A percentile compares a stretch with the other conserved stretches of the same genome.
Conservation (phyloP, 2,797 vertebrate genomes). For the Echeneis naucrates region DNA sequence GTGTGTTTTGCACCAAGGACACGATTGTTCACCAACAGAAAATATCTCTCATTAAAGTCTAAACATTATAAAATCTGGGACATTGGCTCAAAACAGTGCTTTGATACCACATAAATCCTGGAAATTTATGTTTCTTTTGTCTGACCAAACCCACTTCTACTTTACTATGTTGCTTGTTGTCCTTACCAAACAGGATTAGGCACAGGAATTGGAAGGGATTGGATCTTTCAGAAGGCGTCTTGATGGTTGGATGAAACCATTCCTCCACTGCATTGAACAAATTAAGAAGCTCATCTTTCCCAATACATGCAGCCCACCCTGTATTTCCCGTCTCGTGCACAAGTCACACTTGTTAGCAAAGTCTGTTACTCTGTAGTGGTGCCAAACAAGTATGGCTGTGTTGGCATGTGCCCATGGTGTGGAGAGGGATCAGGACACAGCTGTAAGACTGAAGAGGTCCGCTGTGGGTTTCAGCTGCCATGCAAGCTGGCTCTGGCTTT, state of each 20-base stretch:
- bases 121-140: constrained; percentile 34
- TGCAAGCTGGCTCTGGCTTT: constrained; percentile 30
- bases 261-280: not conserved
- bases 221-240: constrained; percentile 37
- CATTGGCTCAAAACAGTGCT: constrained; percentile 1
- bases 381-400: constrained; percentile 55
- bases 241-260: constrained; percentile 55
- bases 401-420: constrained; percentile 48
- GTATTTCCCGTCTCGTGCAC: constrained; percentile 39
- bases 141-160: no score
- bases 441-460: constrained; percentile 53
- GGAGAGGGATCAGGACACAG: constrained; percentile 60
- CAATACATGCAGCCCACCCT: constrained; percentile 15
- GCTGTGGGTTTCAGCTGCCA: constrained; percentile 48
- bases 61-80: constrained; percentile 15
- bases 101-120: constrained; percentile 19
- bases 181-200: constrained; percentile 52
- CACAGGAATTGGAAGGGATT: constrained; percentile 32
- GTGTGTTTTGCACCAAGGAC: constrained; percentile 2
- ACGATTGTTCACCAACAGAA: constrained; percentile 1
- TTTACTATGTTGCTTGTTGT: constrained; percentile 58
- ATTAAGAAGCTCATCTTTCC: constrained; percentile 48
- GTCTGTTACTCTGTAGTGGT: constrained; percentile 20
- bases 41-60: constrained; percentile 16
- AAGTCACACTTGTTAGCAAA: constrained; percentile 57